These are phyloP conservation scores for Platerodrilus igneus DNA, from an alignment of 2,888 invertebrate genomes.

Conservation along the genomic window DNA sequence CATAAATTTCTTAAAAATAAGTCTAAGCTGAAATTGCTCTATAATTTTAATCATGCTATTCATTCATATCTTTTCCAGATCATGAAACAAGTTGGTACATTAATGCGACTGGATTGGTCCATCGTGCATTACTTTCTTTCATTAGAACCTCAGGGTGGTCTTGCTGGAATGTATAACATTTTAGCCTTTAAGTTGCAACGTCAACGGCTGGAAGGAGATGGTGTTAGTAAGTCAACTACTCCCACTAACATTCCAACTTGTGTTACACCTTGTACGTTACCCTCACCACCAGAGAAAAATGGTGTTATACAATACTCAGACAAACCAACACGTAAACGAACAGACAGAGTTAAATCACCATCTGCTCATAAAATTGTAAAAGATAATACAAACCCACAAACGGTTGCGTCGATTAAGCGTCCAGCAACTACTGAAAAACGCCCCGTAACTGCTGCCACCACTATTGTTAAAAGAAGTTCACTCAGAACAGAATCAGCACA, in stretches of 20 bases:
- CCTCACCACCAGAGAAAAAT: too few species aligned
- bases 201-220: constrained; percentile 34
- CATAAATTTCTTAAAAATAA: too few species aligned
- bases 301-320: too few species aligned
- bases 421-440: too few species aligned
- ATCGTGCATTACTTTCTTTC: constrained; percentile 52
- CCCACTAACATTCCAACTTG: constrained; percentile 18
- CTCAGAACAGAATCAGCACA: too few species aligned
- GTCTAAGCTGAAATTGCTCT: too few species aligned
- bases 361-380: constrained; percentile 19
- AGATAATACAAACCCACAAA: constrained; percentile 11
- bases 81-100: constrained; percentile 52
- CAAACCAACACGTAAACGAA: constrained; percentile 9
- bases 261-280: constrained; percentile 10
- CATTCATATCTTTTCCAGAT: constrained; percentile 38
- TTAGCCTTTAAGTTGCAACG: constrained; percentile 35
- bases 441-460: too few species aligned
- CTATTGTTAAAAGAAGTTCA: too few species aligned
- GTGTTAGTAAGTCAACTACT: constrained; percentile 30
- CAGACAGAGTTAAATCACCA: constrained; percentile 26
- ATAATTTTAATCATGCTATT: too few species aligned
- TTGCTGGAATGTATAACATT: constrained; percentile 62
- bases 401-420: neutral
- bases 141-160: constrained; percentile 54
- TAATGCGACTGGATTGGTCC: constrained; percentile 46